These are phyloP conservation scores for Gastrophysa polygoni DNA, from an alignment of 2,888 invertebrate genomes.

Conservation along the genomic window DNA sequence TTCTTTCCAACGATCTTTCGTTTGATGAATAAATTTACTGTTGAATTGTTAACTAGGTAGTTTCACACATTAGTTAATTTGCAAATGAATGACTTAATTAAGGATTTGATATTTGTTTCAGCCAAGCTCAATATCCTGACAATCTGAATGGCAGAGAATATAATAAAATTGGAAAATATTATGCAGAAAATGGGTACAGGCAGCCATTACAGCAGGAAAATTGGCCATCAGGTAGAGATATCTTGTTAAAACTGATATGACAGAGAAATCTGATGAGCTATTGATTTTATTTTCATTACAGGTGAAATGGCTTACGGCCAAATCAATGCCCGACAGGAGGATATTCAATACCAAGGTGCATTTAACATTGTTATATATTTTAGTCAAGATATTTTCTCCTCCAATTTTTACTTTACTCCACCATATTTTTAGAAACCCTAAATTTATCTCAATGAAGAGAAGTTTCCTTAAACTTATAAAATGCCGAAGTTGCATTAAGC, in stretches of 20 bases:
- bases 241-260: no score
- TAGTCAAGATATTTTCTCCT: no score
- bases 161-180: slow-evolving; percentile 43
- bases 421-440: no score
- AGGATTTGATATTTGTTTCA: slow-evolving; percentile 18
- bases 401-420: no score
- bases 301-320: slow-evolving; percentile 29
- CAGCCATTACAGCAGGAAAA: slow-evolving; percentile 45
- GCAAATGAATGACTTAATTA: not conserved
- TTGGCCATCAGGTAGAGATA: slow-evolving; percentile 40
- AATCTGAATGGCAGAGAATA: slow-evolving; percentile 31
- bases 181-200: slow-evolving; percentile 50
- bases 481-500: no score
- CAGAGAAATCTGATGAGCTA: no score
- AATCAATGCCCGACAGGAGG: slow-evolving; percentile 3
- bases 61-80: slow-evolving; percentile 9
- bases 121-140: slow-evolving; percentile 43
- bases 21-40: slow-evolving; percentile 12
- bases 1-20: slow-evolving; percentile 35
- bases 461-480: no score
- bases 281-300: slow-evolving; percentile 23
- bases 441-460: no score
- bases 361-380: no score
- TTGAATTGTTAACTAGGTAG: slow-evolving; percentile 18
- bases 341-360: slow-evolving; percentile 17